Evolutionary conservation across 2,888 invertebrate genomes (phyloP), one percentile per base, ranked within the genome.

Genomic region (Pristionchus maxplancki): DNA sequence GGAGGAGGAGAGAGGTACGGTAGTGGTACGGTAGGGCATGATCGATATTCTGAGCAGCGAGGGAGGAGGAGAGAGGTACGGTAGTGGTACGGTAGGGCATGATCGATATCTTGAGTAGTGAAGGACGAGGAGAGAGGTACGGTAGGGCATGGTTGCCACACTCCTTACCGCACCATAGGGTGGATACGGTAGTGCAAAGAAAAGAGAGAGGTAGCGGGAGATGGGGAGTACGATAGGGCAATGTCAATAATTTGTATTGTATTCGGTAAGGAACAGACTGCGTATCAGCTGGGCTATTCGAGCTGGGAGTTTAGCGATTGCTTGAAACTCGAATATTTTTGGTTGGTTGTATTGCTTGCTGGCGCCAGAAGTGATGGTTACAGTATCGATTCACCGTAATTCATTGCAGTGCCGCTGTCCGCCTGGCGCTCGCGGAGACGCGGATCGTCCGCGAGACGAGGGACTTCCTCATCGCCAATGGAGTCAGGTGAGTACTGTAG

Each of bases 361-460:
- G 11, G 67, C 2, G 4, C 2, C 13, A 28, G 13, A 1, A 15
- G n/a, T 31, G 17, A 11, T 13, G 20, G 3, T n/a, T 81, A 28
- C 81, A 8, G 48, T 84, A n/a, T 31, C 31, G 13, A 84, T 2
- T 40, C 8, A 64, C 28, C 64, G 64, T 34, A 28, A 28, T 67
- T 8, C 1, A 20, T 67, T 71, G 0, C 28, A 97, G 97, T 95
- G 97, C 97, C 3, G 99, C 98, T 48, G 98, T 99, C 0, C 96
- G 98, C 88, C 95, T 99, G 93, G 99, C 99, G 0, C 96, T 99
- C 2, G 99, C 98, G 90, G 99, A 99, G 96, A 98, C 99, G 0
- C 97, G 98, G 95, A 96, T 99, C 88, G 97, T 99, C 0, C 96
- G 97, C 1, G 97, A 98, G 95, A 98, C 98, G 17, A 96, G 96